Evolutionary conservation across 2,888 invertebrate species (phyloP), one percentile per base, ranked within the genome.

Genomic region (Nudaria mundana): DNA sequence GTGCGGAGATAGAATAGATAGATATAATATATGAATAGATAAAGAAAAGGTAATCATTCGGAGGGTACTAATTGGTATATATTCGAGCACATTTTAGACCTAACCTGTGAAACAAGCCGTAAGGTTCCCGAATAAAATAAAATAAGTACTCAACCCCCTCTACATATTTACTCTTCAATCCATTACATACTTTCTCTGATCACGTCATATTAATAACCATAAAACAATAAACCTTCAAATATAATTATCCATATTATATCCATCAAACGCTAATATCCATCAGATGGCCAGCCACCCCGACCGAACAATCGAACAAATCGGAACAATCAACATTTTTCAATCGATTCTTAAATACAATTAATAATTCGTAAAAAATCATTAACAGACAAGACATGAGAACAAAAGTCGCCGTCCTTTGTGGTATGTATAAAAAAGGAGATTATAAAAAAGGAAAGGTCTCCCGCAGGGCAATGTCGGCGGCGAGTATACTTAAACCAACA

Each of bases 281-380:
- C 63, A 71, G 48, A 64, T 59, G 64, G 62, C 58, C 36, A 47
- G 48, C 66, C 58, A 63, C 62, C 57, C 60, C 20, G 38, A 44
- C 44, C 43, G 41, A 50, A 61, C 56, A 60, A 57, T 58, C 56
- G 48, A 58, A 74, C 74, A 74, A 75, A 76, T 72, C 67, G 68
- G 66, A 64, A 65, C 75, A 64, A 75, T 76, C 71, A 75, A 73
- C 79, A 85, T 83, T 81, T 82, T 81, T 85, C 81, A 85, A 84
- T 85, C 80, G 74, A 58, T 77, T 81, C 79, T 78, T 81, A 81
- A 79, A 70, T 68, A 81, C 83, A 83, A 87, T 88, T 88, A 87
- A 87, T 88, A 87, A 85, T 82, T 76, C 84, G 82, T 84, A 81
- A 84, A 85, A 56, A 85, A 86, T 87, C 88, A 87, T 88, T 88